phyloP scores from a whole-genome alignment of 2,113 vertebrate species.

The Rana temporaria region DNA sequence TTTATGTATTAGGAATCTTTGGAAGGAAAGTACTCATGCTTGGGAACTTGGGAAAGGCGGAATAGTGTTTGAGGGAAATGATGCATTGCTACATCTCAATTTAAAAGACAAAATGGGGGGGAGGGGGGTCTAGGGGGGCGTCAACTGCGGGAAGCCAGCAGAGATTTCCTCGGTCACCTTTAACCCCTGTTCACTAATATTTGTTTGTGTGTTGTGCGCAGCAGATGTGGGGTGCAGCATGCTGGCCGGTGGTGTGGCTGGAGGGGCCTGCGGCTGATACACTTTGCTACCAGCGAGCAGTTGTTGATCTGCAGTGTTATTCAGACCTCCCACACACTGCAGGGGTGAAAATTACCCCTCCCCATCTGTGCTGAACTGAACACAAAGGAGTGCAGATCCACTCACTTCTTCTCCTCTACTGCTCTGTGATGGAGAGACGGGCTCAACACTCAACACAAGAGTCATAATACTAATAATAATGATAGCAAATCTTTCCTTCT shows the following conservation, averaged over 20 bases:
- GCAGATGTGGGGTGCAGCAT: constrained; percentile 16
- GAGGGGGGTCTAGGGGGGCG: neutral
- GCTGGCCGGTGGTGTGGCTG: neutral
- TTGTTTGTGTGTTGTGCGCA: constrained; percentile 22
- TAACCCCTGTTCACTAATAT: too few species aligned
- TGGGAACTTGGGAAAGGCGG: too few species aligned
- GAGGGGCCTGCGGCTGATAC: constrained; percentile 22
- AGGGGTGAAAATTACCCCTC: constrained; percentile 51
- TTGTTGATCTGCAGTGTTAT: constrained; percentile 40
- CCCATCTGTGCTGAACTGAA: constrained; percentile 40
- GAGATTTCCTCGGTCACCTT: too few species aligned
- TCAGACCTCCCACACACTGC: constrained; percentile 50
- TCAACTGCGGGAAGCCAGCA: neutral
- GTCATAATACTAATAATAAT: too few species aligned
- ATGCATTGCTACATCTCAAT: too few species aligned
- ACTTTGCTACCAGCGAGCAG: constrained; percentile 23
- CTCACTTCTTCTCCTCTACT: constrained; percentile 9
- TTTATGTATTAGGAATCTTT: too few species aligned
- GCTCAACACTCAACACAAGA: too few species aligned
- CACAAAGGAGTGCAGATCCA: constrained; percentile 46
- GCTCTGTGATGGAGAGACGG: too few species aligned
- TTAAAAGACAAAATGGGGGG: neutral
- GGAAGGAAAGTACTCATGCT: too few species aligned
- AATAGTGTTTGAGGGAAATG: too few species aligned
- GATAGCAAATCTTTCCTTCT: too few species aligned